Conservation (phyloP, 2,888 invertebrate species). For the Chloroclystis v-ata region DNA sequence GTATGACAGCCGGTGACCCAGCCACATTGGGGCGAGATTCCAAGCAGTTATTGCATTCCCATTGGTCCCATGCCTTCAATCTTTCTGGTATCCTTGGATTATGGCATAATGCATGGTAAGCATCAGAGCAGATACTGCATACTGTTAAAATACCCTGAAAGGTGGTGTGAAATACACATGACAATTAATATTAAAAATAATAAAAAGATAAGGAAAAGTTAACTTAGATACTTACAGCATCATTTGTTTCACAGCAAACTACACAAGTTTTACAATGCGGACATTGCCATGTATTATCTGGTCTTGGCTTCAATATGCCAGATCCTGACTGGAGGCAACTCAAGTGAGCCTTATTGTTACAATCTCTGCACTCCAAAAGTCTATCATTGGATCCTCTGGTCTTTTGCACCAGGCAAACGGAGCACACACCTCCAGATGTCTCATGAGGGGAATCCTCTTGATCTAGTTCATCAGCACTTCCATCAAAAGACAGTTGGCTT, state of each 20-base stretch:
- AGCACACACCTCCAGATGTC: conserved; percentile 79
- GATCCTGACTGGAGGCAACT: conserved; percentile 83
- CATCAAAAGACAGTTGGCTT: conserved; percentile 61
- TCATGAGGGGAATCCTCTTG: conserved; percentile 63
- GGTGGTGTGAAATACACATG: conserved; percentile 1
- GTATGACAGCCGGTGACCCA: conserved; percentile 57
- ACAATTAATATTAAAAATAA: too few species aligned
- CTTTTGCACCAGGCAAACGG: conserved; percentile 79
- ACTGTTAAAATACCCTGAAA: conserved; percentile 84
- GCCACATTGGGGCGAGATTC: conserved; percentile 59
- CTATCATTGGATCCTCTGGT: conserved; percentile 79
- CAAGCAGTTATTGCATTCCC: conserved; percentile 85
- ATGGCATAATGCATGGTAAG: conserved; percentile 90
- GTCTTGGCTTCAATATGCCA: conserved; percentile 80
- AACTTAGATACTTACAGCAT: conserved; percentile 79
- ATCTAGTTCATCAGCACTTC: conserved; percentile 67
- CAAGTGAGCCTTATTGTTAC: conserved; percentile 85
- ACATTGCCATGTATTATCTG: conserved; percentile 90
- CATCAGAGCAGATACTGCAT: conserved; percentile 90
- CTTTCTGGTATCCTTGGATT: conserved; percentile 81
- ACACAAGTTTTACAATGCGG: conserved; percentile 93
- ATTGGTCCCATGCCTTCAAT: conserved; percentile 79
- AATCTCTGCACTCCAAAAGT: conserved; percentile 83
- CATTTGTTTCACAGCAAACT: conserved; percentile 87
- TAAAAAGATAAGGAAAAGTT: neutral